phyloP scores from a whole-genome alignment of 2,888 invertebrate genomes.

The Gari tellinella region DNA sequence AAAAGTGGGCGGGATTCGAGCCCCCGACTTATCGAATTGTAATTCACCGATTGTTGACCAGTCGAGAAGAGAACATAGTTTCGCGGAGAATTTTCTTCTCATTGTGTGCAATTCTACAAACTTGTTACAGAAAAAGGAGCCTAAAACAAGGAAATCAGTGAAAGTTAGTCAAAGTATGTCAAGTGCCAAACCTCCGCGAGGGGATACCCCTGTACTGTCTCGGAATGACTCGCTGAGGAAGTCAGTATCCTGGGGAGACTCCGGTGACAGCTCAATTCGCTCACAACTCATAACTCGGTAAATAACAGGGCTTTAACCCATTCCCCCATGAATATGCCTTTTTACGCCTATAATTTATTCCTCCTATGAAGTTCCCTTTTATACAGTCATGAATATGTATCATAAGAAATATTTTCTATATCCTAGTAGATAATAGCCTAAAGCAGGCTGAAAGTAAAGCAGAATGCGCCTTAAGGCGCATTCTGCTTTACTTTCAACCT shows the following conservation, averaged over 20 bases:
- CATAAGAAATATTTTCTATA: too few species aligned
- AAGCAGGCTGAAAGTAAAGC: too few species aligned
- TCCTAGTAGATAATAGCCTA: too few species aligned
- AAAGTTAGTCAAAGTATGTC: conserved; percentile 46
- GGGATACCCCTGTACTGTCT: conserved; percentile 76
- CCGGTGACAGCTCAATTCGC: conserved; percentile 78
- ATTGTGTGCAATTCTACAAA: conserved; percentile 82
- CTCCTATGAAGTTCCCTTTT: too few species aligned
- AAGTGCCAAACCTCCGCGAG: conserved; percentile 59
- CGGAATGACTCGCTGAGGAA: conserved; percentile 78
- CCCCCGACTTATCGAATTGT: conserved; percentile 79
- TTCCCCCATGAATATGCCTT: too few species aligned
- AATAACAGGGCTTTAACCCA: too few species aligned
- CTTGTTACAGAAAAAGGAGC: conserved; percentile 76
- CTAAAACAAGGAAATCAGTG: conserved; percentile 44
- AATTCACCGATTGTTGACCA: conserved; percentile 80
- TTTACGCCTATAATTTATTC: too few species aligned
- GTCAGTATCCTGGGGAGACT: conserved; percentile 83
- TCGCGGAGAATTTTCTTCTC: conserved; percentile 81
- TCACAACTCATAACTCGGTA: conserved; percentile 76
- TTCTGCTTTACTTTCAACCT: too few species aligned
- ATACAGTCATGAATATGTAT: too few species aligned
- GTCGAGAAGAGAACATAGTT: conserved; percentile 78
- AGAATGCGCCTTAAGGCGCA: too few species aligned
- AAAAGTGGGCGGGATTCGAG: conserved; percentile 73